Conservation (phyloP, 2,888 invertebrate species). For the Exephanes ischioxanthus region DNA sequence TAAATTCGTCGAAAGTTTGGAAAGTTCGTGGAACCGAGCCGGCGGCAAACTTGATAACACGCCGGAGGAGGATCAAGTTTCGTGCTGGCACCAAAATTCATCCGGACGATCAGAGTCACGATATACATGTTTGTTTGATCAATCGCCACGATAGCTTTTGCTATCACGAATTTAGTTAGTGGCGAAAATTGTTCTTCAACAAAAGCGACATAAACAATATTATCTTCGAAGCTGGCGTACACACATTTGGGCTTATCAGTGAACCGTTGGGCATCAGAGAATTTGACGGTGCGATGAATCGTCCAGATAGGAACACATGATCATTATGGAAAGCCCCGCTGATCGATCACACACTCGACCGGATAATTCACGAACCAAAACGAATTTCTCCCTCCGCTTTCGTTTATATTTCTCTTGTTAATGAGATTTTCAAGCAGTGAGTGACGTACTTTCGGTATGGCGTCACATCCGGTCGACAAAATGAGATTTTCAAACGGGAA, state of each 20-base stretch:
- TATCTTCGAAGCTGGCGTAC: neutral
- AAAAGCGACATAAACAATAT: neutral
- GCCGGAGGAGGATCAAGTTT: constrained; percentile 7
- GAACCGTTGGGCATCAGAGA: neutral
- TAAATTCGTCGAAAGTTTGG: constrained; percentile 29
- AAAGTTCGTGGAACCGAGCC: constrained; percentile 8
- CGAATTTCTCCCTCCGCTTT: neutral
- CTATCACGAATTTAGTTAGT: neutral
- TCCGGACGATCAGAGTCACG: neutral
- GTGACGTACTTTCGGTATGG: too few relatives aligned
- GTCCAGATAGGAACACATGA: constrained; percentile 2
- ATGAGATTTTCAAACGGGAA: too few relatives aligned
- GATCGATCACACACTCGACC: constrained; percentile 21
- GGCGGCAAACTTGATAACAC: constrained; percentile 42
- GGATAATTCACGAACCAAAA: neutral
- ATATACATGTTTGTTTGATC: neutral
- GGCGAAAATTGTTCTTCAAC: neutral
- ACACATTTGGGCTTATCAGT: neutral
- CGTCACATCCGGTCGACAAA: too few relatives aligned
- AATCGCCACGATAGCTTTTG: neutral
- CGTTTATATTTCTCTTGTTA: neutral
- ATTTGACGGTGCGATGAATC: neutral
- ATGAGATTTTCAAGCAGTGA: too few relatives aligned
- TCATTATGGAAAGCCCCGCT: constrained; percentile 5
- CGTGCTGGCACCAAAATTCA: neutral